These are phyloP conservation scores for Tenthredo amoena DNA, from an alignment of 2,888 invertebrate genomes.

Conservation along the genomic window DNA sequence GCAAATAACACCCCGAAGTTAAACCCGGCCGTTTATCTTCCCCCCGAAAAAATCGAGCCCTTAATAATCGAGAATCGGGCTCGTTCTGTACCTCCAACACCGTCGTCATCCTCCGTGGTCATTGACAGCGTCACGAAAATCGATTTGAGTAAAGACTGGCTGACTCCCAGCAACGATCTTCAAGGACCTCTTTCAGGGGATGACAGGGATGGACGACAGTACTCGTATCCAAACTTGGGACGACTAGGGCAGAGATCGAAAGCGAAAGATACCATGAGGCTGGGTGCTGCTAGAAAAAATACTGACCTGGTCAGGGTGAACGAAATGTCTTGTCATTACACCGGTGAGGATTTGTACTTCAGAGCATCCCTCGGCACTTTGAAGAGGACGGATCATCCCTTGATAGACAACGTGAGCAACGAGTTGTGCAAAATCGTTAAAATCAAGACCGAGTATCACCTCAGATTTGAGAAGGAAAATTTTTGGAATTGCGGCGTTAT, in stretches of 20 bases:
- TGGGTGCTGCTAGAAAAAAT: neutral
- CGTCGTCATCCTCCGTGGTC: neutral
- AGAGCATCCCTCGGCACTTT: conserved; percentile 63
- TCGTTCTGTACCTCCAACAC: neutral
- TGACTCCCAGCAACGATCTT: conserved; percentile 55
- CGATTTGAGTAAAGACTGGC: conserved; percentile 27
- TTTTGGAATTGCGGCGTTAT: conserved; percentile 80
- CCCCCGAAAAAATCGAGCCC: conserved; percentile 65
- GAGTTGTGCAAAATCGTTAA: conserved; percentile 63
- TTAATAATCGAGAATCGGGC: conserved; percentile 63
- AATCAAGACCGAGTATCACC: conserved; percentile 66
- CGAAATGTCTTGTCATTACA: conserved; percentile 70
- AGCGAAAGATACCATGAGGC: conserved; percentile 30
- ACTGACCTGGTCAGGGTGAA: conserved; percentile 59
- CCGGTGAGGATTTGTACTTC: conserved; percentile 65
- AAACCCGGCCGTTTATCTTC: conserved; percentile 61
- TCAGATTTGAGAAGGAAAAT: conserved; percentile 78
- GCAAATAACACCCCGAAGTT: conserved; percentile 58
- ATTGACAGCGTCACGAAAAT: conserved; percentile 45
- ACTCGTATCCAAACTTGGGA: conserved; percentile 27
- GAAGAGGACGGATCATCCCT: conserved; percentile 60
- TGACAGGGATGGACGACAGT: conserved; percentile 50
- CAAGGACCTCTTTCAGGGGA: conserved; percentile 53
- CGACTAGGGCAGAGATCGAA: conserved; percentile 1
- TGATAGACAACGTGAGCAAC: conserved; percentile 63